Evolutionary conservation across 2,888 invertebrate species (phyloP), one percentile per base, ranked within the genome.

Genomic region (Melanophora roralis): DNA sequence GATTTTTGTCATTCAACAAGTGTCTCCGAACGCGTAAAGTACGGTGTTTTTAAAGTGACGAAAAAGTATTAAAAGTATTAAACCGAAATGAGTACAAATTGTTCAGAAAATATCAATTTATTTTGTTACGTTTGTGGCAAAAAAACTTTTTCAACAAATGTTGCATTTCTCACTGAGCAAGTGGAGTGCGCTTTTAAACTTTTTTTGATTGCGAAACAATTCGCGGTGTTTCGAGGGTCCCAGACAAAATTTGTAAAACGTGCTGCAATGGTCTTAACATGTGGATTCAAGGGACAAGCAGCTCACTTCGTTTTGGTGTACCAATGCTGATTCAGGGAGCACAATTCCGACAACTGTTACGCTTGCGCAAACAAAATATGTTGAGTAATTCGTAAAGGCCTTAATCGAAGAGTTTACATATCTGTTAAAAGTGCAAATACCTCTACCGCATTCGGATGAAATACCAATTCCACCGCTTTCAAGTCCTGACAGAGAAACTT

Each of bases 211-310:
- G 3, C 43, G 43, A 43, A 43, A 67, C 55, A 43, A 67, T 67
- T 23, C 43, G 53, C 43, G 53, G 53, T 7, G 38, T 67, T 11
- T 23, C 53, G 38, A 36, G 40, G 43, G n/a, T 3, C 43, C 43
- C 43, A 11, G 36, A 65, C 16, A 51, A 49, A n/a, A 65, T 65
- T 19, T 49, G 51, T 21, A 65, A 40, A 40, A 68, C 55, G 27
- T 68, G 68, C 19, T 68, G 55, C 43, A 47, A 67, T n/a, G 36
- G 51, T 36, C 23, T 69, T 8, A 23, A 55, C 34, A 47, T 47
- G 21, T 47, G 47, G 47, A 16, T 16, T 9, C 16, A 57, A 40
- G 16, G 32, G 23, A 47, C 11, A 74, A 45, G 14, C n/a, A 45
- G 34, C 38, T 53, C n/a, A n/a, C n/a, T n/a, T n/a, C n/a, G n/a